phyloP scores from a whole-genome alignment of 2,113 vertebrate genomes.

The Struthidea cinerea region DNA sequence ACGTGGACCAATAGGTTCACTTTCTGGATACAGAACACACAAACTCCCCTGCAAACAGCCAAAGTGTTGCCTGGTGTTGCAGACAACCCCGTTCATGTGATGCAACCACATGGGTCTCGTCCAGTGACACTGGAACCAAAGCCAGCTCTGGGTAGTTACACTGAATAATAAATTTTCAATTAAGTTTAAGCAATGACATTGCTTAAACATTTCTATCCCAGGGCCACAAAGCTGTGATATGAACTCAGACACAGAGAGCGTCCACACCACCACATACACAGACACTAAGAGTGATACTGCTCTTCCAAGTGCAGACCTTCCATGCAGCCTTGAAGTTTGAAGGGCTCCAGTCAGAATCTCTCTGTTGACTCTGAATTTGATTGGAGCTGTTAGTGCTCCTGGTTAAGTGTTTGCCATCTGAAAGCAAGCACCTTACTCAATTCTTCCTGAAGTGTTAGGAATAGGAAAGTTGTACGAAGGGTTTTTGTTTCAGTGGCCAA shows the following conservation, averaged over 20 bases:
- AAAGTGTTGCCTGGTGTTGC: background rate
- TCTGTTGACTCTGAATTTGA: background rate
- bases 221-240: background rate
- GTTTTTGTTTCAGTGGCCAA: background rate
- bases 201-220: background rate
- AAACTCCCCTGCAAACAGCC: background rate
- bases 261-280: background rate
- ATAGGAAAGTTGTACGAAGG: background rate
- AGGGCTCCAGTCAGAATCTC: background rate
- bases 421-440: background rate
- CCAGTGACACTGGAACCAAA: background rate
- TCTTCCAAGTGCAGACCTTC: background rate
- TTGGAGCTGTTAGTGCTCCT: background rate
- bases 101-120: background rate
- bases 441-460: background rate
- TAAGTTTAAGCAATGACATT: background rate
- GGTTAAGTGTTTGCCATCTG: background rate
- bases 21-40: background rate
- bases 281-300: background rate
- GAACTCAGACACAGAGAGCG: background rate
- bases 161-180: background rate
- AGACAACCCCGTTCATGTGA: accelerated
- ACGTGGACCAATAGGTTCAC: background rate
- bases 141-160: background rate
- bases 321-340: background rate